A percentile compares a stretch with the other conserved stretches of the same genome.
These are phyloP conservation scores for Phallusia fumigata DNA, from an alignment of 23 tunicate genomes.

Conservation along the genomic window DNA sequence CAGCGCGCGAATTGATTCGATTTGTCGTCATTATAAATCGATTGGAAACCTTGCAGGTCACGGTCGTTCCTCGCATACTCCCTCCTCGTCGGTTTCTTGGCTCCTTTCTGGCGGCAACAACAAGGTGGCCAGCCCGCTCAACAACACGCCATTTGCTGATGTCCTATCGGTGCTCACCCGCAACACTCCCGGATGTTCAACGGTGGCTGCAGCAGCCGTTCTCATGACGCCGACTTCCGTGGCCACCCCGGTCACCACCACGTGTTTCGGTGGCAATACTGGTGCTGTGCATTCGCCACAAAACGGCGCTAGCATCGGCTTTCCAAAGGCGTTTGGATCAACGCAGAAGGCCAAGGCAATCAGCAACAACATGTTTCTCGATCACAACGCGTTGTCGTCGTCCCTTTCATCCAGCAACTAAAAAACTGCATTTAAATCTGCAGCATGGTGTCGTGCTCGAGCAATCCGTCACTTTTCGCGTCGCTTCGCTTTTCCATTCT, in stretches of 20 bases:
- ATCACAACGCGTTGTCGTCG: not conserved
- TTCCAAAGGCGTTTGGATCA: constrained; percentile 29
- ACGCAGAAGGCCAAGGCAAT: not conserved
- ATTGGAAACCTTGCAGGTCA: constrained; percentile 20
- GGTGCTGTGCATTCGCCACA: constrained; percentile 17
- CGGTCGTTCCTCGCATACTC: constrained; percentile 31
- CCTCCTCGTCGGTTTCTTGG: constrained; percentile 83
- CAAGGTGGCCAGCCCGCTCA: constrained; percentile 54
- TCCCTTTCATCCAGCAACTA: not conserved
- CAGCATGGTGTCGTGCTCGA: not conserved
- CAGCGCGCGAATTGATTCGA: not conserved
- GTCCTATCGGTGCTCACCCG: constrained; percentile 83
- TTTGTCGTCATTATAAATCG: not conserved
- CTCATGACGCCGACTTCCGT: constrained; percentile 66
- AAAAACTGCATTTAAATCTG: not conserved
- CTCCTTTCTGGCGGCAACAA: constrained; percentile 53
- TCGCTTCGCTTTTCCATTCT: not conserved
- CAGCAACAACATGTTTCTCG: constrained; percentile 10
- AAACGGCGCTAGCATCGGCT: constrained; percentile 12
- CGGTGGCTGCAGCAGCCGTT: constrained; percentile 69
- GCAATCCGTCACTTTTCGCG: not conserved
- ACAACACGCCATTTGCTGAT: constrained; percentile 82
- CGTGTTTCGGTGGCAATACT: constrained; percentile 31
- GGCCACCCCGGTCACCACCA: constrained; percentile 16
- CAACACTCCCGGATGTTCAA: constrained; percentile 81